phyloP scores from a whole-genome alignment of 2,888 invertebrate species.

The Habrosyne pyritoides region DNA sequence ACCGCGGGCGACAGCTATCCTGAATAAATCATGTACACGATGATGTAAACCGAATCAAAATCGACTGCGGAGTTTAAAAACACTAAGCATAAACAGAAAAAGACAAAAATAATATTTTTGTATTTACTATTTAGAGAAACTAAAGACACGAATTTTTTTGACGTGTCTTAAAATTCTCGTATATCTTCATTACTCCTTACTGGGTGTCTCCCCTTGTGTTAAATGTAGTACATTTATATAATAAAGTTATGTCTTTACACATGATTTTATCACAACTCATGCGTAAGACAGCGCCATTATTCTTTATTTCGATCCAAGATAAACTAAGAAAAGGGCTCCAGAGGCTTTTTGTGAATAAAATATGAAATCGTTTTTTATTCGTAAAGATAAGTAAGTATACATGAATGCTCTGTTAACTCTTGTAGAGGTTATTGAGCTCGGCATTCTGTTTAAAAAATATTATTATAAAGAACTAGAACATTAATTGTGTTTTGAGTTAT shows the following conservation, averaged over 20 bases:
- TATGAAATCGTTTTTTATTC: neutral
- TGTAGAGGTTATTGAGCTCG: neutral
- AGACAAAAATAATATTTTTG: too few species aligned
- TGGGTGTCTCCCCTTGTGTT: neutral
- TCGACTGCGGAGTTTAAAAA: too few species aligned
- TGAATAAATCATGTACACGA: too few species aligned
- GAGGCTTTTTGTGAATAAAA: neutral
- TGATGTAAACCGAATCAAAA: too few species aligned
- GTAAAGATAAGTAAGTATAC: conserved; percentile 2
- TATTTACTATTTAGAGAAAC: too few species aligned
- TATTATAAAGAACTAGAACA: too few species aligned
- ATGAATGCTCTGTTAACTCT: neutral
- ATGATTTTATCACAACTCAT: neutral
- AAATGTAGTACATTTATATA: neutral
- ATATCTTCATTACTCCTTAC: neutral
- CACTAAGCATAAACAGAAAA: too few species aligned
- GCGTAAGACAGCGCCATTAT: neutral
- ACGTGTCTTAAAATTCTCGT: too few species aligned
- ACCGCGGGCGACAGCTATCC: too few species aligned
- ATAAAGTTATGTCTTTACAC: too few species aligned
- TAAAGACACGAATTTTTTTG: too few species aligned
- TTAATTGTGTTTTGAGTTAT: too few species aligned
- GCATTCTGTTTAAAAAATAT: neutral
- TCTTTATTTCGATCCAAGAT: neutral
- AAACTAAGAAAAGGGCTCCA: neutral